Evolutionary conservation across 2,113 vertebrate species (phyloP).

Genomic region (Axis porcinus): DNA sequence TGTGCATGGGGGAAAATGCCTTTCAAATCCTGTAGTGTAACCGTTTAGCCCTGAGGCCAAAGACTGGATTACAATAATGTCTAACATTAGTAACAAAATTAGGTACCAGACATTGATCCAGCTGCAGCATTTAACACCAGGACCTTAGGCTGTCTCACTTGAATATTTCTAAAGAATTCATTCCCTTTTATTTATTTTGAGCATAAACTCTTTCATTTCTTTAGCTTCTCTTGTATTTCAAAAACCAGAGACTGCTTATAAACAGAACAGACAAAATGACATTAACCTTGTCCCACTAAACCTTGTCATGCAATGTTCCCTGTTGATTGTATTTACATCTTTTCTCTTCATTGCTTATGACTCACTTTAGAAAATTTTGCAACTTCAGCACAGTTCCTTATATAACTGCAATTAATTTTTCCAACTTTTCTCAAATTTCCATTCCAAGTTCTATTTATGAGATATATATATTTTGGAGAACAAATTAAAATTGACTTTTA

Average conservation of each 20-base stretch:
- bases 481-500: slow-evolving; percentile 12
- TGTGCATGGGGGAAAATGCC: not conserved
- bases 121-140: not conserved
- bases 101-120: not conserved
- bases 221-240: not conserved
- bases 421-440: not conserved
- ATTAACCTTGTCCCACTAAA: not conserved
- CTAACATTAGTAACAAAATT: slow-evolving; percentile 9
- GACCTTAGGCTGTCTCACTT: not conserved
- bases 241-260: not conserved
- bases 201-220: not conserved
- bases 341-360: not conserved
- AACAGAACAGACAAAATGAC: not conserved
- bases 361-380: not conserved
- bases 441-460: not conserved
- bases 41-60: not conserved
- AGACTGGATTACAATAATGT: not conserved
- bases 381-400: not conserved
- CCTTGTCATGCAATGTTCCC: not conserved
- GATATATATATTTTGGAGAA: not conserved
- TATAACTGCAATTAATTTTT: not conserved
- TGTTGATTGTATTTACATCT: not conserved
- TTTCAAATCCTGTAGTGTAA: not conserved
- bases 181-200: not conserved
- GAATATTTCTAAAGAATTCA: not conserved